phyloP scores from a whole-genome alignment of 2,113 vertebrate species.

The Rhabdomys dilectus region DNA sequence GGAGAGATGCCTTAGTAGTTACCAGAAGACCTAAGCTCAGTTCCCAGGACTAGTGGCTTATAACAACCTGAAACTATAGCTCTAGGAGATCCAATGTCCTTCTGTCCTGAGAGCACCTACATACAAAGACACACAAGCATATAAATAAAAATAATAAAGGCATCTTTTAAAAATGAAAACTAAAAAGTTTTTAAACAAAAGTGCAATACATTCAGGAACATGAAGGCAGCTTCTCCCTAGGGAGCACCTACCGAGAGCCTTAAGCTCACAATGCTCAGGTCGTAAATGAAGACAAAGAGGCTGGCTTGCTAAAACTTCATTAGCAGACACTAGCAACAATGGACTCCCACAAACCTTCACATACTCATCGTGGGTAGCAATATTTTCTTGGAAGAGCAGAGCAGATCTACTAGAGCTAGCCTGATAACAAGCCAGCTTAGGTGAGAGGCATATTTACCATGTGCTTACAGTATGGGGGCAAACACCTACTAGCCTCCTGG shows the following conservation, averaged over 20 bases:
- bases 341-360: neutral
- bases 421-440: slow-evolving; percentile 13
- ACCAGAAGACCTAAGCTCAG: neutral
- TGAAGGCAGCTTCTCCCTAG: neutral
- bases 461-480: neutral
- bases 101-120: neutral
- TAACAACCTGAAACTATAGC: neutral
- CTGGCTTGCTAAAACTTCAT: neutral
- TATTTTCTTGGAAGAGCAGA: neutral
- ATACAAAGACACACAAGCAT: neutral
- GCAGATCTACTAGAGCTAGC: slow-evolving; percentile 57
- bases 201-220: neutral
- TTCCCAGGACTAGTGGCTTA: neutral
- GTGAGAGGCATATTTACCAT: slow-evolving; percentile 37
- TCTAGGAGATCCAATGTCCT: neutral
- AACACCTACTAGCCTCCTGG: neutral
- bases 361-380: neutral
- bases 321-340: neutral
- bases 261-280: neutral
- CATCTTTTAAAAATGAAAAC: neutral
- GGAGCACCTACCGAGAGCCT: too few species aligned
- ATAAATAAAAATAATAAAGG: neutral
- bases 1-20: neutral
- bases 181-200: neutral
- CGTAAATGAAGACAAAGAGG: neutral